A percentile compares a stretch with the other conserved stretches of the same genome.
phyloP scores from a whole-genome alignment of 2,113 vertebrate genomes.

The Zosterops japonicus region DNA sequence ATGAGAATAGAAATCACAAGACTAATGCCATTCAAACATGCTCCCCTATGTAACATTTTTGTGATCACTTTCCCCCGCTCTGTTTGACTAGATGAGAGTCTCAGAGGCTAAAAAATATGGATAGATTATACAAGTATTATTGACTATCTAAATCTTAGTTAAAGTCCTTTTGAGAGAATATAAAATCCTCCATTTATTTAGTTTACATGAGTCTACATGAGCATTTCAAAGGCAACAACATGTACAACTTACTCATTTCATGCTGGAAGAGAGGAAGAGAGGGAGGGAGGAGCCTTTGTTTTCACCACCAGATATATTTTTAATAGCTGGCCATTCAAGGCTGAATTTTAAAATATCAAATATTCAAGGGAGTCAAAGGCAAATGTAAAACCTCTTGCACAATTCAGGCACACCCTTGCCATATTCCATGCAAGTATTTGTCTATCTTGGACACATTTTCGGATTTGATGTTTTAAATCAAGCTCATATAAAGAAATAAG shows the following conservation, averaged over 20 bases:
- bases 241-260: neutral
- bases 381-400: neutral
- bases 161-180: neutral
- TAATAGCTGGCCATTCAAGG: neutral
- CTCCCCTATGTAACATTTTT: neutral
- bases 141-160: neutral
- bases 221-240: constrained; percentile 20
- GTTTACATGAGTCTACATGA: neutral
- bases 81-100: neutral
- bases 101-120: neutral
- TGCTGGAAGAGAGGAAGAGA: neutral
- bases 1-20: neutral
- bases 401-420: neutral
- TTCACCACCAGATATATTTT: constrained; percentile 6
- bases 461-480: neutral
- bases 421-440: neutral
- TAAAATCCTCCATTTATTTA: neutral
- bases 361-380: neutral
- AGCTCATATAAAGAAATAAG: neutral
- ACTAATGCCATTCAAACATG: neutral
- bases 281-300: neutral
- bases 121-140: neutral
- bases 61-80: neutral
- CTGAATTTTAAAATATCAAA: constrained; percentile 17
- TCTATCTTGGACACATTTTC: neutral